Base-by-base conservation (phyloP, 2,113 vertebrate genomes). In the Spheniscus mendiculus region DNA sequence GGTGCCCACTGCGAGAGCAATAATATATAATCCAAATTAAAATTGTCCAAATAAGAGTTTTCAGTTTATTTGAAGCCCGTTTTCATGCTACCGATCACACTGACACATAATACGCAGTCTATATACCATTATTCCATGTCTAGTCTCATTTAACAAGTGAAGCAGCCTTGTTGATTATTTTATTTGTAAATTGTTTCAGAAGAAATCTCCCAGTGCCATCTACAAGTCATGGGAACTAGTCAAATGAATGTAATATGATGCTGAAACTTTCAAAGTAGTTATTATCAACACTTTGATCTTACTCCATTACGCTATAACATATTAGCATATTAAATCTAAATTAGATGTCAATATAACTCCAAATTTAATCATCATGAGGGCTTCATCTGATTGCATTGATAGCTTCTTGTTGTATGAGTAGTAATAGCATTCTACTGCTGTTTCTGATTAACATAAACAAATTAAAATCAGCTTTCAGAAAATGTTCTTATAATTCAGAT, bases 271-370 rank as follows among this genome's bases (percentile, higher is more conserved):
- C 25, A 49, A 89, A 96, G 50, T 90, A 81, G 87, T 95, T 87
- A 83, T 86, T 58, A 74, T 63, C 40, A 87, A 45, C 40, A 53
- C 1, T 83, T 77, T 88, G 62, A 93, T 95, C 65, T 94, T 82
- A 79, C 21, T 29, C 29, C 21, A 83, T 74, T 91, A 91, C 32
- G 38, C 36, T 61, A 22, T n/a, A 65, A 58, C 17, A 56, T 87
- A 92, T 91, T 91, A 91, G 23, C 86, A 93, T 89, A 74, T 93
- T 96, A 93, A 94, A 95, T 89, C 45, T 94, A 97, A 90, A 96
- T 96, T 92, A 95, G 23, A 77, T 70, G 72, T 74, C 62, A 95
- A 62, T 96, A 62, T 78, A 78, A 71, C 47, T 93, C 63, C 63
- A 97, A n/a, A 88, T 94, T 96, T 94, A 96, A 90, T 93, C 78